phyloP scores from a whole-genome alignment of 2,113 vertebrate species.

The Ciconia maguari region DNA sequence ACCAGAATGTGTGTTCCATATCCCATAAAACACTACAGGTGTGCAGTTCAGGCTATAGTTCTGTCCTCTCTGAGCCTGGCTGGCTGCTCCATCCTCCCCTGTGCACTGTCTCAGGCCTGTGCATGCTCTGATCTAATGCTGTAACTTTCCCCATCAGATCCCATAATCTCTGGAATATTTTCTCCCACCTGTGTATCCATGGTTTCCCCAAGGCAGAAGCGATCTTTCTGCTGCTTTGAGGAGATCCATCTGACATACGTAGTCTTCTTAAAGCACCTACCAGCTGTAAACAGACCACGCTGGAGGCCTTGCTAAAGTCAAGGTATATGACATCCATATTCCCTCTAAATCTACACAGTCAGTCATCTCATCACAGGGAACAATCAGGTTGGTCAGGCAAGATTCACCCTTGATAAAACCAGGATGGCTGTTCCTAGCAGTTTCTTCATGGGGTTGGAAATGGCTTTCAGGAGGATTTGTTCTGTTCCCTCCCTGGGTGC shows the following conservation, averaged over 20 bases:
- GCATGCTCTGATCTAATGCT: not conserved
- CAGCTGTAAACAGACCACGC: not conserved
- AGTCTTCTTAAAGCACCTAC: not conserved
- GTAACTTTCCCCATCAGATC: not conserved
- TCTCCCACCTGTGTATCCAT: not conserved
- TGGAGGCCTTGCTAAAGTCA: not conserved
- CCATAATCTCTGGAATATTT: not conserved
- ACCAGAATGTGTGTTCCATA: not conserved
- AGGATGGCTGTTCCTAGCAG: not conserved
- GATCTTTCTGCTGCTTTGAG: not conserved
- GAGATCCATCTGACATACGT: not conserved
- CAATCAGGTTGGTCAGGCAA: not conserved
- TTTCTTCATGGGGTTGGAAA: not conserved
- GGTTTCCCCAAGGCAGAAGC: not conserved
- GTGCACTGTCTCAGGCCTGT: not conserved
- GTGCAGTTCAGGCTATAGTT: not conserved
- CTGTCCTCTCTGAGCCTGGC: not conserved
- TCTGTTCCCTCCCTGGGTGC: accelerated
- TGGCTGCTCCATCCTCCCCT: too few relatives aligned
- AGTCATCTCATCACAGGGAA: not conserved
- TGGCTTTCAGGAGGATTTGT: not conserved
- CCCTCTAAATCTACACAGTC: too few relatives aligned
- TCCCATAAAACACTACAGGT: not conserved
- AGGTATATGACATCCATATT: not conserved
- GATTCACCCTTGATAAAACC: accelerated